phyloP scores from a whole-genome alignment of 2,113 vertebrate genomes.

The Hiodon alosoides region DNA sequence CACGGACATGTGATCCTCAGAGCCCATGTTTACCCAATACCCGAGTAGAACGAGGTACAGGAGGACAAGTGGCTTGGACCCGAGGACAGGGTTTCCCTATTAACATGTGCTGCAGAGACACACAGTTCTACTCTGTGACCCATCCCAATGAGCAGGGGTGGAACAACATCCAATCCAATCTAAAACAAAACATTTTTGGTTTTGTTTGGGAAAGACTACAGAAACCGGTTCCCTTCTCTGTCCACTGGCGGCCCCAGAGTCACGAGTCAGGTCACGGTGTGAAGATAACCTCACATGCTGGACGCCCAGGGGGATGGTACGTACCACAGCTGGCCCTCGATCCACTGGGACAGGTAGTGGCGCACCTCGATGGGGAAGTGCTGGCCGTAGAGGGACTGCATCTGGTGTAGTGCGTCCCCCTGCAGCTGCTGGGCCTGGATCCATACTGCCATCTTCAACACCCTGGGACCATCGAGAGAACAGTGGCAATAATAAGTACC shows the following conservation, averaged over 20 bases:
- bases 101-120: too few species aligned
- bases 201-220: too few species aligned
- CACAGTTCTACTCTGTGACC: too few species aligned
- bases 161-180: too few species aligned
- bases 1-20: neutral
- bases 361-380: slow-evolving; percentile 93
- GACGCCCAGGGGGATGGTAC: neutral
- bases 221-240: too few species aligned
- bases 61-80: too few species aligned
- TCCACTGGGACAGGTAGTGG: slow-evolving; percentile 89
- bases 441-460: slow-evolving; percentile 83
- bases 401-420: slow-evolving; percentile 84
- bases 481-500: too few species aligned
- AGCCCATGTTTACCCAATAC: neutral
- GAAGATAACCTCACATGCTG: too few species aligned
- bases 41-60: neutral
- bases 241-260: neutral
- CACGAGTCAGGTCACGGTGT: too few species aligned
- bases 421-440: slow-evolving; percentile 92
- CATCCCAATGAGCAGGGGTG: too few species aligned
- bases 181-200: too few species aligned
- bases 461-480: slow-evolving; percentile 53
- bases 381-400: slow-evolving; percentile 88
- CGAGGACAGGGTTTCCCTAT: too few species aligned
- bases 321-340: slow-evolving; percentile 84